Base-by-base conservation (phyloP, 2,888 invertebrate genomes). In the Conus canariensis region DNA sequence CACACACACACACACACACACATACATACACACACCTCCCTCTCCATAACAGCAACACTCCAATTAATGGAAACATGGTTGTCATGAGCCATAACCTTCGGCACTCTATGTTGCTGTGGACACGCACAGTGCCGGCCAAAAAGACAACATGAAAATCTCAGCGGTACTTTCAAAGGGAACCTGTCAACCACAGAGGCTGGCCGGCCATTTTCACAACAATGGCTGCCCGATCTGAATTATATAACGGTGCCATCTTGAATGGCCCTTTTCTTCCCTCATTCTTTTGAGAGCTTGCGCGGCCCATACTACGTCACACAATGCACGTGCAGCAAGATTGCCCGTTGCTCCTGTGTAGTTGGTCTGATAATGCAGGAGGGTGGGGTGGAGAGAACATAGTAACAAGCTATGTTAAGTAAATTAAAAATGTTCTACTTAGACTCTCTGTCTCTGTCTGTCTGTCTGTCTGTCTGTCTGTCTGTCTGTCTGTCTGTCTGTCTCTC, bases 141-240 rank as follows among this genome's bases (percentile, higher is more conserved):
- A 87, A 87, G 67, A 87, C 86, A 87, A 67, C 70, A 67, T 22
- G 64, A 60, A 25, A 87, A 70, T 56, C 30, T 22, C 45, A 45
- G 45, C 67, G 19, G 7, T 56, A 14, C 45, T 19, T 59, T 87
- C 45, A 45, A 87, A 16, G 67, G 1, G 64, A 67, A 30, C 86
- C 70, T 67, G 67, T 70, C 67, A 87, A 67, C 67, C 7, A 67
- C 67, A 87, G 59, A 87, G 45, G 45, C 16, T 4, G n/a, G 8
- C 67, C 19, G 67, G 45, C 86, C 86, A 87, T 87, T 67, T 87
- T 87, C 59, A 45, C 60, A 67, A 87, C 67, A 87, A 87, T 87
- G 70, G 56, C 10, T 16, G 1, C 16, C 64, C 64, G 16, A 64
- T 14, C 64, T 64, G 64, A 64, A 64, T 64, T 1, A 16, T 5